Evolutionary conservation across 2,113 vertebrate species (phyloP), one percentile per base, ranked within the genome.

Genomic region (Chloropsis hardwickii): DNA sequence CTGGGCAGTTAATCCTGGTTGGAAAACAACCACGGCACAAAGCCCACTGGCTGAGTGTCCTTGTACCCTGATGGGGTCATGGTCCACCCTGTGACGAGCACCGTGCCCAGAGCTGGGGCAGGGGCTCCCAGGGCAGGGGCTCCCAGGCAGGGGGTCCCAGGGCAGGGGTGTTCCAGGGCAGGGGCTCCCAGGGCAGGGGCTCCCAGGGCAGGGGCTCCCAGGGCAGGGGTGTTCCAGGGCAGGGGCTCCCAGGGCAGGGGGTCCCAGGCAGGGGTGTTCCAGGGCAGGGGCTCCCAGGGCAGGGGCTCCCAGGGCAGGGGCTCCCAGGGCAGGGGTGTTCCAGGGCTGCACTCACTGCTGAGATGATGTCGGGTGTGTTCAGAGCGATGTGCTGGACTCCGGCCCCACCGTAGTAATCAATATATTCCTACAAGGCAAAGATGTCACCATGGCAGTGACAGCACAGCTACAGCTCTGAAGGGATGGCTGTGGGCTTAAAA

Each of bases 321-420:
- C 19, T 61, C 23, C 33, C 7, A 3, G 47, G 79, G 15, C 22
- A 40, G 60, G 33, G 39, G 40, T 44, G 31, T 64, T 11, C 29
- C 8, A 3, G 39, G 73, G 15, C 18, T 47, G 61, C 33, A 96
- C 98, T 98, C 81, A 99, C 99, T 2, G 99, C 96, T 7, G 97
- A 80, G 90, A 99, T 99, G 95, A 99, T 99, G 95, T 99, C 98
- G 0, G 98, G 96, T 25, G 99, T 99, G 96, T 99, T 99, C 97
- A 99, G 98, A 3, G 99, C 99, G 1, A 99, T 99, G 96, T 99
- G 99, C 95, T 99, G 99, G 54, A 99, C 98, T 25, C 99, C 99
- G 0, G 99, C 95, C 5, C 99, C 99, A 33, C 99, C 99, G 0
- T 99, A 99, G 77, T 99, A 99, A 48, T 99, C 99, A 7, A 99